A percentile compares a stretch with the other conserved stretches of the same genome.
These are phyloP conservation scores for Callospermophilus lateralis DNA, from an alignment of 2,113 vertebrate species.

Conservation along the genomic window DNA sequence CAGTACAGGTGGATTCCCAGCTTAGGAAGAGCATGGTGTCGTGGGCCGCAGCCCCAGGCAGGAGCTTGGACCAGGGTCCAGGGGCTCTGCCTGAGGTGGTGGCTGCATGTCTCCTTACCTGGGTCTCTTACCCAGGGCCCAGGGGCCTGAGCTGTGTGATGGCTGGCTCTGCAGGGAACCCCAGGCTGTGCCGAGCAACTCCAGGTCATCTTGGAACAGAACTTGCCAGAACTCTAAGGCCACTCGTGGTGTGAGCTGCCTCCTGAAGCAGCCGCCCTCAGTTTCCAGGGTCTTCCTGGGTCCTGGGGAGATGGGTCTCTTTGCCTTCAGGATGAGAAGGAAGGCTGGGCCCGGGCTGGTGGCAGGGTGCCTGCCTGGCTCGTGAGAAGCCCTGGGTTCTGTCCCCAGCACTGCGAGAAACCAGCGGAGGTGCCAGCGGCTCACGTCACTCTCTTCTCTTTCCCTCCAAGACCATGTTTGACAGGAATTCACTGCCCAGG, in stretches of 20 bases:
- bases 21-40: neutral
- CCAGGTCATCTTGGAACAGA: neutral
- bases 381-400: too few species aligned
- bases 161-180: neutral
- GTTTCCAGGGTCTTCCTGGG: neutral
- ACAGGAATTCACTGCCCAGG: rapidly evolving
- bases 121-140: too few species aligned
- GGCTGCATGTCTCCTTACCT: neutral
- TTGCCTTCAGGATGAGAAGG: neutral
- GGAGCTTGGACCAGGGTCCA: neutral
- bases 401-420: neutral
- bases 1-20: rapidly evolving
- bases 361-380: neutral
- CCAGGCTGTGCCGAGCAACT: neutral
- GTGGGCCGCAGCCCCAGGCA: too few species aligned
- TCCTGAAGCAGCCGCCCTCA: rapidly evolving
- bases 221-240: rapidly evolving
- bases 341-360: neutral
- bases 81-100: neutral
- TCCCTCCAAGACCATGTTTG: constrained; percentile 30
- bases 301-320: neutral
- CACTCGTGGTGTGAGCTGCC: neutral
- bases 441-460: neutral
- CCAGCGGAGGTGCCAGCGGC: rapidly evolving
- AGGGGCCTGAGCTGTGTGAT: rapidly evolving